Evolutionary conservation across 37 sponge, comb jelly and placozoan genomes (phyloP), one percentile per base, ranked within the genome.

Genomic region (Crambe crambe): DNA sequence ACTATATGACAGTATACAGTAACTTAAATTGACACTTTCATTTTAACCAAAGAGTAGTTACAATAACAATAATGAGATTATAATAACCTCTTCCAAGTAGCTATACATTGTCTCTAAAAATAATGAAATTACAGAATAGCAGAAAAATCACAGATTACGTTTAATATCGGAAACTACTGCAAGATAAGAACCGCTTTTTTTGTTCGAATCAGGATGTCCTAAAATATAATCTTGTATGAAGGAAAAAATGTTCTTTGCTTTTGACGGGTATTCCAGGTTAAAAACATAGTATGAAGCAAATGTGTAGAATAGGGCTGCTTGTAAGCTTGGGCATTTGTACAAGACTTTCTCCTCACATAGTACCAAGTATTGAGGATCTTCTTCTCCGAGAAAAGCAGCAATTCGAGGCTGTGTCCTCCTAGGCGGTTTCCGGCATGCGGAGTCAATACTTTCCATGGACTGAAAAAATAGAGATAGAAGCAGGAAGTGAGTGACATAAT

Each of bases 151-250:
- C 51, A 47, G 12, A 47, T 47, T 6, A 15, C 12, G 6, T 12
- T 47, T 47, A 47, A 47, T 47, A 12, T 47, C 51, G 12, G 51
- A 47, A 6, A 47, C 10, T 47, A 47, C 51, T 15, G 51, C 51
- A 47, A 47, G 6, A 12, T 47, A 47, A 6, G 51, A 47, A 12
- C 67, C 27, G 20, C 30, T 47, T 21, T 9, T 64, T 3, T 30
- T 31, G n/a, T 21, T 22, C 23, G 73, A 60, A 37, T 72, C 76
- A 57, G 83, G 68, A n/a, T 43, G 37, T 12, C 58, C 68, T 22
- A 83, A 54, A 75, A 83, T 38, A 31, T 75, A 83, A 26, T 83
- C 83, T 66, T 83, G 83, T 2, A 83, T 32, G 51, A 83, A 83
- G 68, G 37, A 75, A 21, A 64, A 39, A 44, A 83, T 54, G 9